A percentile compares a stretch with the other conserved stretches of the same genome.
These are phyloP conservation scores for Butorides virescens DNA, from an alignment of 2,113 vertebrate genomes.

Conservation along the genomic window DNA sequence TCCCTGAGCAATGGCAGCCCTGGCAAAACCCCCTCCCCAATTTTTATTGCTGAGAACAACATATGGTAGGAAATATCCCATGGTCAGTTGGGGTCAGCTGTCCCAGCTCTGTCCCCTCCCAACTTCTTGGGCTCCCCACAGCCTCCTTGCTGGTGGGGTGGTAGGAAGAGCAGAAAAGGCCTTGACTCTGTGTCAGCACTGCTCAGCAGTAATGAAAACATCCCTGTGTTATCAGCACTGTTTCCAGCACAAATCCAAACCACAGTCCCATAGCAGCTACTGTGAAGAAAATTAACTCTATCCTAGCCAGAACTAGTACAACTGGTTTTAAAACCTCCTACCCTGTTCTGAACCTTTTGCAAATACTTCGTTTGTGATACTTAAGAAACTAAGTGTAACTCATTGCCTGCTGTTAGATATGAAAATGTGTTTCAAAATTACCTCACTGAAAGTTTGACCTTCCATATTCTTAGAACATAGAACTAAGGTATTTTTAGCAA, in stretches of 20 bases:
- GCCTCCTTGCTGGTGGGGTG: neutral
- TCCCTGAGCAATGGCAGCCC: neutral
- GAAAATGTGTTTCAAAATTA: neutral
- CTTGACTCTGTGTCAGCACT: neutral
- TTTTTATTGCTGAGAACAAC: neutral
- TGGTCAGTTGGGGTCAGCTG: neutral
- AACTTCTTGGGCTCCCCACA: neutral
- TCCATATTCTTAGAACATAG: neutral
- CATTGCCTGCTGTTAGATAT: neutral
- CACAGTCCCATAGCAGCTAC: neutral
- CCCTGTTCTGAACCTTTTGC: neutral
- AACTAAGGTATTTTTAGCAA: neutral
- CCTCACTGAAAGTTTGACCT: neutral
- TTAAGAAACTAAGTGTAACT: neutral
- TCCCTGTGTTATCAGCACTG: neutral
- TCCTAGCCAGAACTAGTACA: neutral
- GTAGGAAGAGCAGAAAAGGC: neutral
- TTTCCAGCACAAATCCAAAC: neutral
- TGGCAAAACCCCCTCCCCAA: neutral
- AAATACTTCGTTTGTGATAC: neutral
- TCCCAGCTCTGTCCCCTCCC: neutral
- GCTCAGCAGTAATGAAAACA: neutral
- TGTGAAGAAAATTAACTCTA: neutral
- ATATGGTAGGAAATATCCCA: neutral
- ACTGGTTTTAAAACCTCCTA: neutral